Conservation (phyloP, 1,140 invertebrate genomes). For the Lordiphosa collinella region DNA sequence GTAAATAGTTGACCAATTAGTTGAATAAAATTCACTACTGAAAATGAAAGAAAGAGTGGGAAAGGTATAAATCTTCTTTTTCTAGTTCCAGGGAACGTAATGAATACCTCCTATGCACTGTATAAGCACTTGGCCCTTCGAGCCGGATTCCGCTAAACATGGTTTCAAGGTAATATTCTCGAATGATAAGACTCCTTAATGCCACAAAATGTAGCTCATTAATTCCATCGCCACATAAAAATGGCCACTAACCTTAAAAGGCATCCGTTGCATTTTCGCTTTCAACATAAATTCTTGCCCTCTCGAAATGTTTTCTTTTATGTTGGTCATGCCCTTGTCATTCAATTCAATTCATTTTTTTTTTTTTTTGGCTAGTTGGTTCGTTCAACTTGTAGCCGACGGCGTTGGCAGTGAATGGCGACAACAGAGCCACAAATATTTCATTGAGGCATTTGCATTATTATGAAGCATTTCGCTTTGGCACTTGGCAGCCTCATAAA, state of each 20-base stretch:
- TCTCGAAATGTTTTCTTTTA: conserved; percentile 14
- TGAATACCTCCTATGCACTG: too few species aligned
- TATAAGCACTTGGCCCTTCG: too few species aligned
- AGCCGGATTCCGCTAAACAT: too few species aligned
- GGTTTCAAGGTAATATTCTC: too few species aligned
- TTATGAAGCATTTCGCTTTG: conserved; percentile 22
- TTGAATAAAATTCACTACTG: conserved; percentile 29
- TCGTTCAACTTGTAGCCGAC: conserved; percentile 54
- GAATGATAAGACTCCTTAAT: too few species aligned
- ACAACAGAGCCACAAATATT: conserved; percentile 56
- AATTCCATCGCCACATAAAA: too few species aligned
- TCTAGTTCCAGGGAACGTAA: too few species aligned
- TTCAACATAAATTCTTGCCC: conserved; percentile 5
- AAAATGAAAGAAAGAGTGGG: too few species aligned
- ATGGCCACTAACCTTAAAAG: too few species aligned
- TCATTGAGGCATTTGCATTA: conserved; percentile 64
- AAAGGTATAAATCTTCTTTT: too few species aligned
- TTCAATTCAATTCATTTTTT: conserved; percentile 3
- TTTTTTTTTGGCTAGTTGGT: conserved; percentile 20
- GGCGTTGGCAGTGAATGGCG: conserved; percentile 9
- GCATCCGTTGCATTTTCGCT: too few species aligned
- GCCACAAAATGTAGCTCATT: too few species aligned
- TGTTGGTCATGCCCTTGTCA: conserved; percentile 18
- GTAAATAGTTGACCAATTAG: not conserved
- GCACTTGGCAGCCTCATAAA: conserved; percentile 45